phyloP scores from a whole-genome alignment of 2,797 vertebrate genomes.

The Microctenopoma lineatum region DNA sequence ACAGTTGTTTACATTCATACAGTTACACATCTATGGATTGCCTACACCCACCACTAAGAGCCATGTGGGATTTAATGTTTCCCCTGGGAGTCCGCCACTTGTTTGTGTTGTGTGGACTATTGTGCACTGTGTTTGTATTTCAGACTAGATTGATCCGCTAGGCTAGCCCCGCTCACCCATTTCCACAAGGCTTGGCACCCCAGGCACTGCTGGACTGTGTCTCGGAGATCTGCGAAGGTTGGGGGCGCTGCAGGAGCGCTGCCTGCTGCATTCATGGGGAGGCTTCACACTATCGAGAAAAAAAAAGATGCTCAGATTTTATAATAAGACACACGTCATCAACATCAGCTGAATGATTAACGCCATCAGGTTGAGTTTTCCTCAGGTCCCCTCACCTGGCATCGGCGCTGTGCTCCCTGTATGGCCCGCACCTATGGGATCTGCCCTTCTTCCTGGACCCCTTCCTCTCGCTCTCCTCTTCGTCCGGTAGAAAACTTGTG shows the following conservation, averaged over 20 bases:
- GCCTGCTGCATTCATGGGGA: conserved; percentile 90
- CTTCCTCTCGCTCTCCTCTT: conserved; percentile 90
- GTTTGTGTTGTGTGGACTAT: background rate
- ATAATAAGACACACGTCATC: too few relatives aligned
- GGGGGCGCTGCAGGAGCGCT: conserved; percentile 93
- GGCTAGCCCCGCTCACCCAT: conserved; percentile 84
- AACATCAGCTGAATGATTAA: background rate
- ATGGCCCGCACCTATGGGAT: conserved; percentile 84
- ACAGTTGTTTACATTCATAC: conserved; percentile 10
- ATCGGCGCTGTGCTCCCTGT: conserved; percentile 90
- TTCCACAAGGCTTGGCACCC: conserved; percentile 93
- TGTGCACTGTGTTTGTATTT: background rate
- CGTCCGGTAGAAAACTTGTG: conserved; percentile 85
- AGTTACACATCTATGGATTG: conserved; percentile 38
- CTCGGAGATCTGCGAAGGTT: conserved; percentile 93
- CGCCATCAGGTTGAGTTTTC: too few relatives aligned
- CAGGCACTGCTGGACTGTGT: conserved; percentile 89
- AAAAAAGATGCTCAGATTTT: background rate
- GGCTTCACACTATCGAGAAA: conserved; percentile 84
- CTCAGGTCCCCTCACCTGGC: conserved; percentile 81
- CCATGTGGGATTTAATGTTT: conserved; percentile 11
- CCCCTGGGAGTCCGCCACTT: background rate
- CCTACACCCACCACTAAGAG: conserved; percentile 26
- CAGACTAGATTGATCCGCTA: conserved; percentile 13
- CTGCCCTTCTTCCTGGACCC: conserved; percentile 92